These are phyloP conservation scores for Ennomos quercinarius DNA, from an alignment of 2,888 invertebrate genomes.

Conservation along the genomic window DNA sequence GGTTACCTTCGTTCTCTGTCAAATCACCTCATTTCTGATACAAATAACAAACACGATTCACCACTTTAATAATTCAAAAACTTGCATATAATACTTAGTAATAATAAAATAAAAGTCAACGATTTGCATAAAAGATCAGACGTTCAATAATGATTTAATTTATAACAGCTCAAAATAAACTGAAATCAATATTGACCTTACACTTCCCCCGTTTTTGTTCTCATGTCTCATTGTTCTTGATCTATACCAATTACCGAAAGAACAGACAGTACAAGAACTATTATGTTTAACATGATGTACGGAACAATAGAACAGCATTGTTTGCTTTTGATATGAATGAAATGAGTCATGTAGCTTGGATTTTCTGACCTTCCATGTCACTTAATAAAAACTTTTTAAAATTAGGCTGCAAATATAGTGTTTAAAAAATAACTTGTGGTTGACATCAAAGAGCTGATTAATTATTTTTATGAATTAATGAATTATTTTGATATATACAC, in stretches of 20 bases:
- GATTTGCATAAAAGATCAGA: background rate
- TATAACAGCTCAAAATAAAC: constrained; percentile 16
- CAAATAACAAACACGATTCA: too few species aligned
- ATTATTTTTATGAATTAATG: too few species aligned
- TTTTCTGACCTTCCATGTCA: constrained; percentile 7
- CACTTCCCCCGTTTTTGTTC: constrained; percentile 69
- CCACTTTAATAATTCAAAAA: too few species aligned
- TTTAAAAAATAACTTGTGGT: too few species aligned
- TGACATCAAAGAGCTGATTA: too few species aligned
- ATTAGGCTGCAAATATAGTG: background rate
- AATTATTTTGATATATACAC: too few species aligned
- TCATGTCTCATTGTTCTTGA: constrained; percentile 59
- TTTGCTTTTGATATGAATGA: constrained; percentile 37
- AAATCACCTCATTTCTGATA: too few species aligned
- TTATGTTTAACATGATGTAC: constrained; percentile 21
- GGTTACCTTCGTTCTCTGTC: too few species aligned
- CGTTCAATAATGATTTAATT: background rate
- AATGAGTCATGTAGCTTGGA: constrained; percentile 27
- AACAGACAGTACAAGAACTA: constrained; percentile 25
- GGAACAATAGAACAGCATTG: constrained; percentile 35
- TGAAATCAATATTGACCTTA: constrained; percentile 46
- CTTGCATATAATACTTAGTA: too few species aligned
- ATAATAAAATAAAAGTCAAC: too few species aligned
- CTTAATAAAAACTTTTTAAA: background rate
- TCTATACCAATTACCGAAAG: constrained; percentile 38